Evolutionary conservation across 30 jellyfish, hydroid and myxozoan genomes (phyloP).

Genomic region (Rhopilema esculentum): DNA sequence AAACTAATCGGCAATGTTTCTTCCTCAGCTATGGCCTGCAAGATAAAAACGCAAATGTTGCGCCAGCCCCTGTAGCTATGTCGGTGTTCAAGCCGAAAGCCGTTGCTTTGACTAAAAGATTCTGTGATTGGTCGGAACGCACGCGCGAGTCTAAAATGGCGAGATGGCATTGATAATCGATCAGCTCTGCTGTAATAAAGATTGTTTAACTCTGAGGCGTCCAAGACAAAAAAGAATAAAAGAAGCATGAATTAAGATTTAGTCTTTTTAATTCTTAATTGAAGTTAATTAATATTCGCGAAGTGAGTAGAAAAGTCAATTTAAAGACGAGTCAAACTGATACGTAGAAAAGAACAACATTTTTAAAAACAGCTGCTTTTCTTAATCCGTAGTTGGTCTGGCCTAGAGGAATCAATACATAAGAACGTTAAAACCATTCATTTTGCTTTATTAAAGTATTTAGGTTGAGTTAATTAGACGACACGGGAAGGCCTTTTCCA

Average conservation of each 20-base stretch:
- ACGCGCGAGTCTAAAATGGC: neutral
- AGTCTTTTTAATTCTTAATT: slow-evolving; percentile 49
- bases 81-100: too few relatives aligned
- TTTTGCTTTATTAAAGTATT: slow-evolving; percentile 58
- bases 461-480: slow-evolving; percentile 66
- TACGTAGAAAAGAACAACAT: slow-evolving; percentile 75
- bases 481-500: slow-evolving; percentile 56
- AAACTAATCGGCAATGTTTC: too few relatives aligned
- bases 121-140: neutral
- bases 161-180: slow-evolving; percentile 24
- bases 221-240: slow-evolving; percentile 24
- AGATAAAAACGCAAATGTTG: too few relatives aligned
- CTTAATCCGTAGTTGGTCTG: slow-evolving; percentile 45
- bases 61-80: too few relatives aligned
- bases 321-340: slow-evolving; percentile 62
- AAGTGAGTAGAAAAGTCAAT: slow-evolving; percentile 74
- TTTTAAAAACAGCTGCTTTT: slow-evolving; percentile 56
- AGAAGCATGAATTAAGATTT: slow-evolving; percentile 14
- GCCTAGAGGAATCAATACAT: slow-evolving; percentile 53
- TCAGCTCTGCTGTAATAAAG: slow-evolving; percentile 26
- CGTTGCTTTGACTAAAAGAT: too few relatives aligned
- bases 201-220: slow-evolving; percentile 14
- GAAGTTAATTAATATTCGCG: slow-evolving; percentile 52
- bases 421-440: slow-evolving; percentile 70
- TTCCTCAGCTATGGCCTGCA: too few relatives aligned